Evolutionary conservation across 2,797 vertebrate species (phyloP), one percentile per base, ranked within the genome.

Genomic region (Crocodylus rhombifer): DNA sequence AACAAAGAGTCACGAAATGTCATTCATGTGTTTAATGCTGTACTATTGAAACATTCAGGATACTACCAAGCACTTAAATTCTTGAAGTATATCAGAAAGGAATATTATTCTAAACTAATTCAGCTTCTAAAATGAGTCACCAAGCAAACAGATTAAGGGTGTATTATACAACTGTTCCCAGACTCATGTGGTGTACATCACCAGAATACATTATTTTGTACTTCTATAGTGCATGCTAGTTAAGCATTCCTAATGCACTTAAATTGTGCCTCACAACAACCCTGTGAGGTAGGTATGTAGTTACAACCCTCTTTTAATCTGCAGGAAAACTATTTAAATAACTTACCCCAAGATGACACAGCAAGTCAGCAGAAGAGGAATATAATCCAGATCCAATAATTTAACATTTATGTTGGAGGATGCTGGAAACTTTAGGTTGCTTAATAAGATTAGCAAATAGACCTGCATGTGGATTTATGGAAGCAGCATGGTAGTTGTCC

Each of bases 261-360:
- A 91, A 92, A 95, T 93, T 25, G 71, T 93, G 96, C 96, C 96
- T 96, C 96, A 97, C 96, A 97, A 97, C 96, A 97, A 97, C 96
- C 96, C 97, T 97, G 96, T 97, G 97, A 97, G 96, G 96, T 97
- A 97, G 96, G 96, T 95, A 93, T 82, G 80, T 76, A 91, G 88
- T 42, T n/a, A 56, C 28, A 42, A 36, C 67, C 69, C 28, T 61
- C 23, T 78, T 87, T 87, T 14, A 73, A 73, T 84, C 64, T 51
- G 74, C 5, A 28, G 82, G 77, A 86, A 88, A 93, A 77, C 75
- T 91, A 60, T 61, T 96, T 61, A 57, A 93, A 80, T 77, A 90
- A 97, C 96, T 97, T 97, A 97, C 95, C 96, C 42, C 81, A 91
- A 88, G 93, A 81, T 63, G 92, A 78, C 74, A 95, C 69, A 95